Conservation (phyloP, 2,113 vertebrate species). For the Sciurus niger region DNA sequence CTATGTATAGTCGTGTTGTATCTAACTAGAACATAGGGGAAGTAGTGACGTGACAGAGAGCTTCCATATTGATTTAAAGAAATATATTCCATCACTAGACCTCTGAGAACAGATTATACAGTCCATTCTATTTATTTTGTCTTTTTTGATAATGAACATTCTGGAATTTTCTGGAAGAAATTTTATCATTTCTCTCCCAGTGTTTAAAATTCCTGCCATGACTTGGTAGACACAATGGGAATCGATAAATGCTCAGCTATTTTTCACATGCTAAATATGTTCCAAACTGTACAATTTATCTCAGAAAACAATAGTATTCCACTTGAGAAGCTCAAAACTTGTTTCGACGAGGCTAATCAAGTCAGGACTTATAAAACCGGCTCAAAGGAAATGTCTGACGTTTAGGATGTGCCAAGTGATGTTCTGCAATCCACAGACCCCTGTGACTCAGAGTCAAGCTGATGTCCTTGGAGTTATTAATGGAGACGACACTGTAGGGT, state of each 20-base stretch:
- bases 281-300: neutral
- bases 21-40: neutral
- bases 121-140: neutral
- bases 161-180: neutral
- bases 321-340: neutral
- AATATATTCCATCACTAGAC: neutral
- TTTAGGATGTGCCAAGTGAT: neutral
- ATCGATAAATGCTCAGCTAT: neutral
- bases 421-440: too few species aligned
- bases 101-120: neutral
- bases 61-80: neutral
- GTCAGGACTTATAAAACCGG: neutral
- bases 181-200: neutral
- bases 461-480: too few species aligned
- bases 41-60: accelerated
- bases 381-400: neutral
- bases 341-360: neutral
- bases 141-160: neutral
- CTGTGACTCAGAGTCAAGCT: too few species aligned
- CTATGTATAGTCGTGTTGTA: neutral
- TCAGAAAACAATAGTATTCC: neutral
- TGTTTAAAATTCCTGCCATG: neutral
- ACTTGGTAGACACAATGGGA: neutral
- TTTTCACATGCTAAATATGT: neutral
- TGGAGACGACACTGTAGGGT: too few species aligned